A percentile compares a stretch with the other conserved stretches of the same genome.
phyloP scores from a whole-genome alignment of 2,113 vertebrate species.

The Ochotona curzoniae region DNA sequence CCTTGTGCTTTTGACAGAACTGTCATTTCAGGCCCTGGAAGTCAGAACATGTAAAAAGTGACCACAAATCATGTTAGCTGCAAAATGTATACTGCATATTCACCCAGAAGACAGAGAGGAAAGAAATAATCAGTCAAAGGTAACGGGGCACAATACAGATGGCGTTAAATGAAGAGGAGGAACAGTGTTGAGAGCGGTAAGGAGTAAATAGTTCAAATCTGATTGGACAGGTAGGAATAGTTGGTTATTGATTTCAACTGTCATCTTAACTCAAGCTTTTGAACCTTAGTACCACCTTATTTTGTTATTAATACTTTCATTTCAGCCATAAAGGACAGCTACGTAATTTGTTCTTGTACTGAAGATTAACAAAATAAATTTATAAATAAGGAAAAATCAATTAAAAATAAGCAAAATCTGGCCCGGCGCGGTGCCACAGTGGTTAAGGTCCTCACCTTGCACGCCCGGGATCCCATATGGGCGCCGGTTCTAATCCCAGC shows the following conservation, averaged over 20 bases:
- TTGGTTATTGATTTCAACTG: background rate
- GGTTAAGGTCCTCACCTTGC: no score
- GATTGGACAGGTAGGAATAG: background rate
- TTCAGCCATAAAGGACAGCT: conserved; percentile 1
- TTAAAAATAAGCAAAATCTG: background rate
- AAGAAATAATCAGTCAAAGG: background rate
- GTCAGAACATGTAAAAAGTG: conserved; percentile 1
- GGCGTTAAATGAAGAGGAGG: conserved; percentile 22
- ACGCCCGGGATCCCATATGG: no score
- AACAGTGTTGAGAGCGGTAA: background rate
- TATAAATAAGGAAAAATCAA: conserved; percentile 39
- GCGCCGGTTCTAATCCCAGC: no score
- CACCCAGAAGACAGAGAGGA: background rate
- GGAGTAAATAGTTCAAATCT: background rate
- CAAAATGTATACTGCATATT: background rate
- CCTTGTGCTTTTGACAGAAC: background rate
- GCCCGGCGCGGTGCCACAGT: no score
- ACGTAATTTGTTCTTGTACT: background rate
- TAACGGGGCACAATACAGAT: conserved; percentile 12
- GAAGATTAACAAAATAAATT: conserved; percentile 40
- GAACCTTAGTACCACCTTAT: background rate
- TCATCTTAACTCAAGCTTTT: background rate
- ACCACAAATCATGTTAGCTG: background rate
- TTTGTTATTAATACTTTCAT: background rate
- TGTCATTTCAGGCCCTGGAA: conserved; percentile 27